Percentiles rank a stretch among this genome's conserved stretches.
phyloP scores from a whole-genome alignment of 2,113 vertebrate species.

The Monarcha castaneiventris region DNA sequence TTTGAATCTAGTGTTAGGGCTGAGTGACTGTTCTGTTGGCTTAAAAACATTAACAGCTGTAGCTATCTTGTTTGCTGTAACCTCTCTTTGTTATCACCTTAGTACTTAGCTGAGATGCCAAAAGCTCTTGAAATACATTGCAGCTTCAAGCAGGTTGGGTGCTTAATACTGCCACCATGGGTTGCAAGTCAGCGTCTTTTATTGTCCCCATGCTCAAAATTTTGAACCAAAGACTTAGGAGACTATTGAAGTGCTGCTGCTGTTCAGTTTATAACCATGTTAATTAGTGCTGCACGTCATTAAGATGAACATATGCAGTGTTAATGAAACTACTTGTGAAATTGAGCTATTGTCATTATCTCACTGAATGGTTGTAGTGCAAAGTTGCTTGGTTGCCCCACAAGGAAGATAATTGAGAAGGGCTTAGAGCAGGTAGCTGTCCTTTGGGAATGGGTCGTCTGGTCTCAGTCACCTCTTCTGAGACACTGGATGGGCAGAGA shows the following conservation, averaged over 20 bases:
- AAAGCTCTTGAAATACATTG: neutral
- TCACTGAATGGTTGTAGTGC: neutral
- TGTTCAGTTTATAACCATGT: neutral
- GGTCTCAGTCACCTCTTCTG: neutral
- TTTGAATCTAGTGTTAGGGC: neutral
- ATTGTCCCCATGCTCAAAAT: neutral
- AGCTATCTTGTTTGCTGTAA: neutral
- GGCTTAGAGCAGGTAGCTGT: neutral
- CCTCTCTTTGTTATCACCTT: neutral
- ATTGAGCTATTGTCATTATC: neutral
- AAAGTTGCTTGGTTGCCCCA: neutral
- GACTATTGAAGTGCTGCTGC: neutral
- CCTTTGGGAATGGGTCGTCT: neutral
- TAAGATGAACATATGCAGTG: neutral
- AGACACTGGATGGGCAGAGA: neutral
- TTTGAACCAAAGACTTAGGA: neutral
- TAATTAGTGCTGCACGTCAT: neutral
- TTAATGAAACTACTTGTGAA: neutral
- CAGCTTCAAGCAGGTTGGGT: neutral
- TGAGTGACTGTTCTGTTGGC: neutral
- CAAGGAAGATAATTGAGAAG: neutral
- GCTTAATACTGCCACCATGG: neutral
- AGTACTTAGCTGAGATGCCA: neutral
- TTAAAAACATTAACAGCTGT: neutral
- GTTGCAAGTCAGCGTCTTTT: neutral